A percentile compares a stretch with the other conserved stretches of the same genome.
Conservation (phyloP, 2,888 invertebrate genomes). For the Hydroisotoma schaefferi region DNA sequence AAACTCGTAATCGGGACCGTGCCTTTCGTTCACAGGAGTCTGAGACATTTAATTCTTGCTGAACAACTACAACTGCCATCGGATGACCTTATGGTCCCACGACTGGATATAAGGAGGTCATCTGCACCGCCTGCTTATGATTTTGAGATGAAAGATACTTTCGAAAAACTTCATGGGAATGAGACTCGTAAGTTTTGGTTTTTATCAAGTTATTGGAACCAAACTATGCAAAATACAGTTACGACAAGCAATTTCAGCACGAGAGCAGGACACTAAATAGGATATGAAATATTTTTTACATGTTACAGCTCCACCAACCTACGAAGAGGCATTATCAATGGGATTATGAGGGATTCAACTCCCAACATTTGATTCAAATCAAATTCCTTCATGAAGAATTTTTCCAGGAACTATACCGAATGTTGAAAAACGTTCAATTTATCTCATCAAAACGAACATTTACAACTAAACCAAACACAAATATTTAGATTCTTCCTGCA, state of each 20-base stretch:
- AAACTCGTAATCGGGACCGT: conserved; percentile 23
- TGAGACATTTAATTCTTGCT: conserved; percentile 1
- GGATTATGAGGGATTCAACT: neutral
- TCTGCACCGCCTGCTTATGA: conserved; percentile 7
- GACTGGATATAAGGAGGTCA: neutral
- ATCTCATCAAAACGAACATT: no score
- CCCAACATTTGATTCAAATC: no score
- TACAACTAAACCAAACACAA: no score
- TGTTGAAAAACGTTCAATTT: no score
- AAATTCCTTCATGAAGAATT: no score
- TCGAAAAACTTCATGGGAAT: conserved; percentile 7
- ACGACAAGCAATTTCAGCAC: neutral
- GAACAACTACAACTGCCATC: neutral
- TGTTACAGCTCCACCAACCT: conserved; percentile 28
- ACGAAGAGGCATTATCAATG: conserved; percentile 20
- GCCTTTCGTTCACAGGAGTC: conserved; percentile 10
- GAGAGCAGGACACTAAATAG: neutral
- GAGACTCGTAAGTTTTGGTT: conserved; percentile 22
- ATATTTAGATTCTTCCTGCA: no score
- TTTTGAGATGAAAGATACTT: conserved; percentile 6
- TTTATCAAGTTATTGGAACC: neutral
- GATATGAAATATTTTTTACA: neutral
- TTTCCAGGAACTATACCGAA: no score
- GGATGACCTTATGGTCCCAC: neutral
- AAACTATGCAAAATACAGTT: neutral